Evolutionary conservation across 23 tunicate species (phyloP).

Genomic region (Halocynthia aurantium): DNA sequence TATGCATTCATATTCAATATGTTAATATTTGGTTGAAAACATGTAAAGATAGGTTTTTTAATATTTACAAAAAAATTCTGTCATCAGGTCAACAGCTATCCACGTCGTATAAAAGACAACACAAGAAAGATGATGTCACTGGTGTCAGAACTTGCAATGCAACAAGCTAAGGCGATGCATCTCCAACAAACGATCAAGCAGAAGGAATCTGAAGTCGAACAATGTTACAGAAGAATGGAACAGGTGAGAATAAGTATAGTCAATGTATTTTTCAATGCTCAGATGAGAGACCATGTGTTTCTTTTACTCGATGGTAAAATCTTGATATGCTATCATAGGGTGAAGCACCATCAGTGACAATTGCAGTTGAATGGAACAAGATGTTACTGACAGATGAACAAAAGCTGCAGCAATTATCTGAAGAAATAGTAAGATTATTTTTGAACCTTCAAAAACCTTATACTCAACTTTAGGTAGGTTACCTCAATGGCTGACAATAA

Average conservation of each 20-base stretch:
- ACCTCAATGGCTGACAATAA: too few species aligned
- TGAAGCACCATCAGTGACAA: conserved; percentile 80
- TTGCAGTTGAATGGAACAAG: conserved; percentile 72
- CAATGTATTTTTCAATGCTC: neutral
- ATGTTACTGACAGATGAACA: conserved; percentile 25
- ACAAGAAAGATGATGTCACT: conserved; percentile 87
- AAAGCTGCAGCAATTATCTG: conserved; percentile 25
- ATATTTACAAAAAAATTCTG: neutral
- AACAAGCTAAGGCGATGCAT: conserved; percentile 87
- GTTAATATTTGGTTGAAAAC: too few species aligned
- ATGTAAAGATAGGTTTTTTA: neutral
- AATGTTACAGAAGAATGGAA: conserved; percentile 71
- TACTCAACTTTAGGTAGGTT: too few species aligned
- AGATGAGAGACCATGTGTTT: neutral
- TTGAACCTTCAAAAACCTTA: too few species aligned
- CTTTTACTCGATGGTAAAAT: neutral
- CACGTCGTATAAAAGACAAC: conserved; percentile 75
- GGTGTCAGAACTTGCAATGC: conserved; percentile 90
- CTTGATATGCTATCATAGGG: conserved; percentile 30
- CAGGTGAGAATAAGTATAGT: conserved; percentile 49
- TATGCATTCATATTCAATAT: neutral
- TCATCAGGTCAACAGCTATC: conserved; percentile 66
- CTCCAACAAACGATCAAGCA: conserved; percentile 63
- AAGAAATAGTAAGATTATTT: conserved; percentile 51
- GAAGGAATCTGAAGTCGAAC: conserved; percentile 38